Evolutionary conservation across 2,797 vertebrate genomes (phyloP), one percentile per base, ranked within the genome.

Genomic region (Tenualosa ilisha): DNA sequence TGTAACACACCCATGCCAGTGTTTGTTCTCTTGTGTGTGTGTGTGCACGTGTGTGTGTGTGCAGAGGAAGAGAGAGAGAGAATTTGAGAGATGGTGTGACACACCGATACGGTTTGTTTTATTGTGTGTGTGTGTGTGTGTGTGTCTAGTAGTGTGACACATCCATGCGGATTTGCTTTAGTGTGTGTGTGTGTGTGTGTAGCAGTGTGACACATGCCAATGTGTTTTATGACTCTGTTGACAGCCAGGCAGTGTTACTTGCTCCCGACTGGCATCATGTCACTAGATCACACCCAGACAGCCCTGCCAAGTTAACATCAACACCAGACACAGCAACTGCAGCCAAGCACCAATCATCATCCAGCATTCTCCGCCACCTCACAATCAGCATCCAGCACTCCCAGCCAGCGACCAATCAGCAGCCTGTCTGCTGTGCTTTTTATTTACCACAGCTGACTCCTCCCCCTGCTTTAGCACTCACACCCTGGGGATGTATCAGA

Each of bases 271-370:
- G 85, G 86, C 89, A 81, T 87, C 85, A 49, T 72, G 50, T 84
- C 56, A 84, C 90, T 91, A 92, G 92, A 93, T 93, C 91, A 89
- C 86, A 72, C 88, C 89, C 85, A 22, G 54, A 82, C 81, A 59
- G 20, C 26, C 54, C 40, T 83, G 15, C 83, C 22, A 81, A 86
- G 50, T 7, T 46, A 81, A 22, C 37, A 24, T 79, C 87, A 84
- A 53, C 51, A 51, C 31, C 31, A 31, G 31, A 46, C 46, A 46
- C 46, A 84, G 31, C 31, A 31, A 31, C 31, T 1, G 31, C 12
- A 54, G 11, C 15, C 12, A 54, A 54, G 11, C 15, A 54, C 51
- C 51, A 54, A 54, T 54, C 12, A 54, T 11, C 51, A 31, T 31
- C 31, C 15, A 46, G 3, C 46, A 46, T 2, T 54, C 51, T 4